These are phyloP conservation scores for Metalampra italica DNA, from an alignment of 2,888 invertebrate species.

Conservation along the genomic window DNA sequence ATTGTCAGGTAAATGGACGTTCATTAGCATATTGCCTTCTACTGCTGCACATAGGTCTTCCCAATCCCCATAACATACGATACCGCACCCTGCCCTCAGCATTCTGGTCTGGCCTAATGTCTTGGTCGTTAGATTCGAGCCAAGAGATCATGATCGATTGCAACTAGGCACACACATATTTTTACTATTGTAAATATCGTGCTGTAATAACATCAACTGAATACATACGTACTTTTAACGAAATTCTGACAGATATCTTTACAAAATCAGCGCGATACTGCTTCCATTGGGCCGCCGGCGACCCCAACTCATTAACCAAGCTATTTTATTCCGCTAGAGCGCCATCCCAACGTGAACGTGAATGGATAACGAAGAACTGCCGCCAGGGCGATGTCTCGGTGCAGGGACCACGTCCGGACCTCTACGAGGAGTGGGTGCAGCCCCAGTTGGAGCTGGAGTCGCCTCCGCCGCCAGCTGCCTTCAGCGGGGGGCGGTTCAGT, in stretches of 20 bases:
- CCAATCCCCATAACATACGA: neutral
- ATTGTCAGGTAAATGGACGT: constrained; percentile 40
- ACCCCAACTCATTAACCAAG: too few relatives aligned
- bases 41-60: neutral
- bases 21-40: too few relatives aligned
- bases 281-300: too few relatives aligned
- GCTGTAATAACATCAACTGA: too few relatives aligned
- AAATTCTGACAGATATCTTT: too few relatives aligned
- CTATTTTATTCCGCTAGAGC: neutral
- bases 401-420: neutral
- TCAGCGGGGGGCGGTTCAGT: neutral
- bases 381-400: neutral
- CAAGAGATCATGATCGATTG: too few relatives aligned
- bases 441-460: neutral
- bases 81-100: neutral
- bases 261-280: too few relatives aligned
- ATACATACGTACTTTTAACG: too few relatives aligned
- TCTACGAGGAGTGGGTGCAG: neutral
- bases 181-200: too few relatives aligned
- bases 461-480: neutral
- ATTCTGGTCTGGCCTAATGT: too few relatives aligned
- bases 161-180: too few relatives aligned
- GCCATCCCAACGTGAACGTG: neutral
- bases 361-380: neutral
- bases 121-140: too few relatives aligned